Evolutionary conservation across 2,797 vertebrate species (phyloP).

Genomic region (Eremophila alpestris): DNA sequence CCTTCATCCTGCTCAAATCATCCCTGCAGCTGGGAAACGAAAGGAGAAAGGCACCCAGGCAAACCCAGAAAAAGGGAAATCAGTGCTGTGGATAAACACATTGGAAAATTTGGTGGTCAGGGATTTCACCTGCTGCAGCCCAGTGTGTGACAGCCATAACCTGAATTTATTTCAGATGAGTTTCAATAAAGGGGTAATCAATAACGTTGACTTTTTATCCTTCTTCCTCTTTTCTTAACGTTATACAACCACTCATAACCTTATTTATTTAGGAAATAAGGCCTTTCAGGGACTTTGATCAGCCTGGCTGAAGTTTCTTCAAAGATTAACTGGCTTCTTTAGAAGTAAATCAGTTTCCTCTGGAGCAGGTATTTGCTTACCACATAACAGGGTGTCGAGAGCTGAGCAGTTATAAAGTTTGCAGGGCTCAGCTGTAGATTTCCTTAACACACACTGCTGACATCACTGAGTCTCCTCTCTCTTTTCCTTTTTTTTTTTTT

Average conservation of each 20-base stretch:
- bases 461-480: constrained; percentile 74
- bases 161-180: background rate
- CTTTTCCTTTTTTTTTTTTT: constrained; percentile 59
- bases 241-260: constrained; percentile 30
- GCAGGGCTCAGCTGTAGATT: constrained; percentile 71
- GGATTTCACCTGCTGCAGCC: background rate
- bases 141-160: background rate
- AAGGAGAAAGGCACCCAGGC: background rate
- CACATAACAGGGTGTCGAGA: constrained; percentile 24
- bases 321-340: constrained; percentile 72
- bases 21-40: background rate
- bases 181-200: background rate
- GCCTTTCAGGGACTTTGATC: constrained; percentile 71
- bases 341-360: constrained; percentile 58
- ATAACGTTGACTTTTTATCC: background rate
- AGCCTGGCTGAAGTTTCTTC: constrained; percentile 66
- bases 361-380: constrained; percentile 72
- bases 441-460: constrained; percentile 77
- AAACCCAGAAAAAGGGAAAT: constrained; percentile 1
- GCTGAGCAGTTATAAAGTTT: constrained; percentile 51
- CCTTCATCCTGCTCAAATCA: background rate
- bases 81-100: background rate
- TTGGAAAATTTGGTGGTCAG: background rate
- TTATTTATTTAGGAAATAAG: constrained; percentile 69
- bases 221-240: background rate